Conservation (phyloP, 2,113 vertebrate species). For the Lagenorhynchus albirostris region DNA sequence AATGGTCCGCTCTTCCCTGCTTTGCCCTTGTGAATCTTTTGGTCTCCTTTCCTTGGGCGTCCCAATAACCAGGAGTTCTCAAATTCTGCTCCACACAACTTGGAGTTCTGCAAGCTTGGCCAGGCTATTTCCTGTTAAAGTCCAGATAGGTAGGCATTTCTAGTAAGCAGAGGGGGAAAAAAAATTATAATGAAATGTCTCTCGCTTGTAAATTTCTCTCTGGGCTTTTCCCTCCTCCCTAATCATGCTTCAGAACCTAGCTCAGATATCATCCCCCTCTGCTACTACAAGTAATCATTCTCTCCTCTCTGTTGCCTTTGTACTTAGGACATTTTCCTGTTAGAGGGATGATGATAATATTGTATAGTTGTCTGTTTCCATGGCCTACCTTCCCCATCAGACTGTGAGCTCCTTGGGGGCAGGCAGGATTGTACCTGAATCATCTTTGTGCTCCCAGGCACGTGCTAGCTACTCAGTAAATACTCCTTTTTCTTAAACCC, state of each 20-base stretch:
- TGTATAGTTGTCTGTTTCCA: neutral
- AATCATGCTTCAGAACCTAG: neutral
- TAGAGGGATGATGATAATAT: neutral
- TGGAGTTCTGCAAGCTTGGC: neutral
- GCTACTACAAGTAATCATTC: neutral
- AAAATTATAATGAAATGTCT: neutral
- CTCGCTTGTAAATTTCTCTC: neutral
- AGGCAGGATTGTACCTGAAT: neutral
- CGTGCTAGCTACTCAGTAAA: neutral
- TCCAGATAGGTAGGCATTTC: neutral
- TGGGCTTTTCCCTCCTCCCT: neutral
- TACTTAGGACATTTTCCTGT: neutral
- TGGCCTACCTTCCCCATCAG: neutral
- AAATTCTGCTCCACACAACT: neutral
- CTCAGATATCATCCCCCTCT: neutral
- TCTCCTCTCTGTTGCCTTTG: neutral
- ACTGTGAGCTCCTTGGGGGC: neutral
- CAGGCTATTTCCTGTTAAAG: neutral
- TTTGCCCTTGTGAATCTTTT: neutral
- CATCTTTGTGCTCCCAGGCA: neutral
- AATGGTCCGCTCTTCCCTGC: neutral
- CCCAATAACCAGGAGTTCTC: neutral
- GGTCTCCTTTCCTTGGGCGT: neutral
- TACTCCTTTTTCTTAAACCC: neutral
- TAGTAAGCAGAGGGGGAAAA: neutral